Evolutionary conservation across 2,113 vertebrate species (phyloP).

Genomic region (Condylura cristata): DNA sequence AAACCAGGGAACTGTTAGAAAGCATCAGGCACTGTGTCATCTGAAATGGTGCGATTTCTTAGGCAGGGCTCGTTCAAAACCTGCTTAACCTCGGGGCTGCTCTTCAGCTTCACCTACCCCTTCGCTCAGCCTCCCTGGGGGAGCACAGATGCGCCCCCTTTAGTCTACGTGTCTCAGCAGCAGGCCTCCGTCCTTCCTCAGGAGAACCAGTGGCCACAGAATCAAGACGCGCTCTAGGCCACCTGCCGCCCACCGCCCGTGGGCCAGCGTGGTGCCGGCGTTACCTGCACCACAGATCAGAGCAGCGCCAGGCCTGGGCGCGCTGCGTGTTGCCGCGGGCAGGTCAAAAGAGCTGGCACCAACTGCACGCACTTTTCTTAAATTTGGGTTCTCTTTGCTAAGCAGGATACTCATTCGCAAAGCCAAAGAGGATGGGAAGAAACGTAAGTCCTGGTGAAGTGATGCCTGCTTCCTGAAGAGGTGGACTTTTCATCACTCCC

Average conservation of each 20-base stretch:
- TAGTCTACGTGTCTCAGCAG: background rate
- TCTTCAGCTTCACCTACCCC: background rate
- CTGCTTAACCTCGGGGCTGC: background rate
- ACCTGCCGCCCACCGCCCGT: rapidly evolving
- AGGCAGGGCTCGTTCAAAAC: background rate
- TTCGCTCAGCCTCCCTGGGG: background rate
- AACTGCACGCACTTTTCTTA: background rate
- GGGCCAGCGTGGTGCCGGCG: background rate
- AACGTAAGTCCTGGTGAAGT: background rate
- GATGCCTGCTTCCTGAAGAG: background rate
- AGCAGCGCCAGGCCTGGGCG: background rate
- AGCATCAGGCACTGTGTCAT: background rate
- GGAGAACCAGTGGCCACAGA: background rate
- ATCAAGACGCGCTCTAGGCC: background rate
- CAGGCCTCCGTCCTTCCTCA: background rate
- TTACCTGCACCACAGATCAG: too few species aligned
- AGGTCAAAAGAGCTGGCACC: rapidly evolving
- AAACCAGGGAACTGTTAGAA: background rate
- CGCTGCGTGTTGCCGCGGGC: background rate
- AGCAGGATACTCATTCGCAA: background rate
- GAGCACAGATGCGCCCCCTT: background rate
- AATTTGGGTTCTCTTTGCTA: background rate
- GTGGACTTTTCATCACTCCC: background rate
- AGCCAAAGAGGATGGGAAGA: background rate
- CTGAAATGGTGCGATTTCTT: background rate